These are phyloP conservation scores for Leptodactylus fuscus DNA, from an alignment of 2,113 vertebrate genomes.

Conservation along the genomic window DNA sequence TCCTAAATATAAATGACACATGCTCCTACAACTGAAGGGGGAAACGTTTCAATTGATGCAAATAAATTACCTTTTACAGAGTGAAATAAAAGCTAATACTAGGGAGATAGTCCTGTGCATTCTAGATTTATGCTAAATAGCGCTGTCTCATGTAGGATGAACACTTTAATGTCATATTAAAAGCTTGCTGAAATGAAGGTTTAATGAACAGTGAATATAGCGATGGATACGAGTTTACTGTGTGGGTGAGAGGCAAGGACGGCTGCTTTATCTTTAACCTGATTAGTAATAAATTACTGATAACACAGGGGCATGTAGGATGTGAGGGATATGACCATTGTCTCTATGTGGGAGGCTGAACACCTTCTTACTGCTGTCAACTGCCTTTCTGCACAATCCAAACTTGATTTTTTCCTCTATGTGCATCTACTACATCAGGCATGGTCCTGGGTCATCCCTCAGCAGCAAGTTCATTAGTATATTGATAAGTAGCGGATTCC, in stretches of 20 bases:
- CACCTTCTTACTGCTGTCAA: constrained; percentile 16
- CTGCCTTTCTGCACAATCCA: not conserved
- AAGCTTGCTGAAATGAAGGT: constrained; percentile 70
- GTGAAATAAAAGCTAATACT: constrained; percentile 73
- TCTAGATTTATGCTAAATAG: constrained; percentile 68
- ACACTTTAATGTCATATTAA: constrained; percentile 68
- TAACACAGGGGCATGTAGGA: not conserved
- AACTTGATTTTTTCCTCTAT: not conserved
- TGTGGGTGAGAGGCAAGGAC: not conserved
- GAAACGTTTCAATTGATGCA: constrained; percentile 69
- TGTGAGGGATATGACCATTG: not conserved
- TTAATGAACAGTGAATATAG: constrained; percentile 62
- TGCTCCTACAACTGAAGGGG: not conserved
- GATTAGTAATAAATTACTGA: constrained; percentile 27
- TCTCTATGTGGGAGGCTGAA: not conserved
- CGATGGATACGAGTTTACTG: constrained; percentile 56
- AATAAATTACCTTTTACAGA: constrained; percentile 70
- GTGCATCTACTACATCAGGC: no score
- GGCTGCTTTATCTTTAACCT: not conserved
- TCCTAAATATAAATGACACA: not conserved
- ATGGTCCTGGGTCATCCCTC: no score
- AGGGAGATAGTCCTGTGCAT: constrained; percentile 61
- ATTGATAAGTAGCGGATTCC: no score
- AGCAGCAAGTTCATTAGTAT: no score
- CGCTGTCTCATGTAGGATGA: constrained; percentile 63